Percentiles rank a stretch among this genome's conserved stretches.
Conservation (phyloP, 2,797 vertebrate species). For the Pipistrellus pygmaeus region DNA sequence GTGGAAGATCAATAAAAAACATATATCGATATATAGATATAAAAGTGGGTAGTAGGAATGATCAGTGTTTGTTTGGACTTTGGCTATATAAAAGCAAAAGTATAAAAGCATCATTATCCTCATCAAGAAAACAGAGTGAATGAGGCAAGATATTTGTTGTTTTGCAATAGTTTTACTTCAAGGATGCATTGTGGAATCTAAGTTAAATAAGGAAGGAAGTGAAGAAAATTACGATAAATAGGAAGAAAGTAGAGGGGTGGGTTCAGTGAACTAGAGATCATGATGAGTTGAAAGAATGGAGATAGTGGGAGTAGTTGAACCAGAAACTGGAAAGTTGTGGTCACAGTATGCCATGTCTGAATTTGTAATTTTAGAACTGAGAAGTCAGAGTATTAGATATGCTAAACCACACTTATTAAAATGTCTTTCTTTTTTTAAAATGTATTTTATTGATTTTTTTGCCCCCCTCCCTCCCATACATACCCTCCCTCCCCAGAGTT, state of each 20-base stretch:
- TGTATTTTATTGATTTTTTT: no score
- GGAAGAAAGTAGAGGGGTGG: background rate
- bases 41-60: background rate
- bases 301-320: background rate
- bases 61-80: conserved; percentile 41
- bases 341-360: conserved; percentile 12
- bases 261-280: background rate
- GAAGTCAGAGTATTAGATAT: conserved; percentile 5
- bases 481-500: no score
- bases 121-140: background rate
- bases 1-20: no score
- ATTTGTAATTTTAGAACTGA: conserved; percentile 57
- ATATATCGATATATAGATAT: no score
- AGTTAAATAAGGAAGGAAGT: background rate
- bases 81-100: background rate
- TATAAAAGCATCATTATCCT: background rate
- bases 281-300: conserved; percentile 47
- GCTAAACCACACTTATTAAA: background rate
- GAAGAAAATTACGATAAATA: conserved; percentile 16
- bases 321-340: conserved; percentile 20
- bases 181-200: background rate
- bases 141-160: background rate
- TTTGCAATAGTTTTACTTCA: background rate
- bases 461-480: no score
- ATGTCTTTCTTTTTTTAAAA: conserved; percentile 29